A percentile compares a stretch with the other conserved stretches of the same genome.
Evolutionary conservation across 2,797 vertebrate species (phyloP).

Genomic region (Tokudaia muenninki): DNA sequence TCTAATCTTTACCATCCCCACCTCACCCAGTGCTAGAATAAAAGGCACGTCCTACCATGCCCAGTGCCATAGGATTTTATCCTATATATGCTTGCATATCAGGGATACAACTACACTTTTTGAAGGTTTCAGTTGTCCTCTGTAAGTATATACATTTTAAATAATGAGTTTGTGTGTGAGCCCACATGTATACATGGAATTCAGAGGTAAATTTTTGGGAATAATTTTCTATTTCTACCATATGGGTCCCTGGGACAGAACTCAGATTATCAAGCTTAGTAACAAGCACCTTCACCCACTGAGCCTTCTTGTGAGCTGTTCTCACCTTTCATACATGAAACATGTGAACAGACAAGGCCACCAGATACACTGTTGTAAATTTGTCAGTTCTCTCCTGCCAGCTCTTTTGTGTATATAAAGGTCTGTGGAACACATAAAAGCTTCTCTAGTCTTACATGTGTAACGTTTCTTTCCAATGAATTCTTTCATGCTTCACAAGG

Average conservation of each 20-base stretch:
- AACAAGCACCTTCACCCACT: background rate
- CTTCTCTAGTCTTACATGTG: background rate
- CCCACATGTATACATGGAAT: background rate
- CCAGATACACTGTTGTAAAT: background rate
- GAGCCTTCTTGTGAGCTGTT: background rate
- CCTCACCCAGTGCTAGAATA: background rate
- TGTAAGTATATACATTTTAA: background rate
- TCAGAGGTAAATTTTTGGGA: background rate
- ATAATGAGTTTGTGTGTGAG: background rate
- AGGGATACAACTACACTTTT: background rate
- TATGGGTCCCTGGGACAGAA: background rate
- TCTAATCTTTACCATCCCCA: background rate
- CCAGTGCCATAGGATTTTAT: background rate
- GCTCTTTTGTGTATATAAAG: background rate
- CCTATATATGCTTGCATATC: background rate
- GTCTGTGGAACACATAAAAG: background rate
- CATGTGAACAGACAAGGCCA: background rate
- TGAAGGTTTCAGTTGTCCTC: background rate
- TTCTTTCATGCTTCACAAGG: conserved; percentile 18
- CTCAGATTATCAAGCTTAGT: background rate
- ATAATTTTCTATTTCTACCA: background rate
- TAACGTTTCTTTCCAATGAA: background rate
- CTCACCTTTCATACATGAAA: background rate
- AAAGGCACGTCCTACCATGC: background rate
- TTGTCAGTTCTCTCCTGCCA: background rate